Evolutionary conservation across 2,797 vertebrate genomes (phyloP), one percentile per base, ranked within the genome.

Genomic region (Alosa sapidissima): DNA sequence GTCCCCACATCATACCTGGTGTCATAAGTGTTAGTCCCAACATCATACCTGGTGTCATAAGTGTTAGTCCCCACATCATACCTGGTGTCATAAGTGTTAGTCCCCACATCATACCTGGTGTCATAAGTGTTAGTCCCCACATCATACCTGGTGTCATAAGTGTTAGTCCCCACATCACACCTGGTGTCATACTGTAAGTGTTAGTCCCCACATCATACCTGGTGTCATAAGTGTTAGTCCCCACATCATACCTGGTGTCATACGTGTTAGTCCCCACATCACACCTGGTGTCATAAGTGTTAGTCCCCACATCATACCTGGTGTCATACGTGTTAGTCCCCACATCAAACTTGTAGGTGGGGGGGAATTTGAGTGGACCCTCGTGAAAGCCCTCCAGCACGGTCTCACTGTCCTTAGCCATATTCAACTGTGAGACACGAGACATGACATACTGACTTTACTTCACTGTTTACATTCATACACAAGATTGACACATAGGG

Each of bases 341-440:
- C 90, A 99, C 96, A 1, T 99, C 98, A 82, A 98, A 99, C 91
- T 99, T 99, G 94, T 99, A 99, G 21, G 98, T 99, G 1, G 98
- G 98, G 58, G 97, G 93, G 68, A 99, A 99, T 93, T 97, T 98
- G 65, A 99, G 94, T 0, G 97, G 95, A 0, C 98, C 98, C 85
- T 99, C 98, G 68, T 97, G 96, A 89, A 99, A 99, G 41, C 98
- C 98, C 24, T 96, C 97, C 85, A 99, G 94, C 84, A 98, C 96
- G 0, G 96, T 96, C 96, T 99, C 98, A 2, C 93, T 96, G 87
- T 90, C 96, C 94, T 99, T 99, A 84, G 97, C 97, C 94, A 98
- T 97, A 91, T 99, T 99, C 89, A 99, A 92, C 98, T 99, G 93
- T 7, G 58, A 62, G n/a, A 62, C 5, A 24, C 21, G 1, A 24